phyloP scores from a whole-genome alignment of 2,113 vertebrate species.

The Percina caprodes region DNA sequence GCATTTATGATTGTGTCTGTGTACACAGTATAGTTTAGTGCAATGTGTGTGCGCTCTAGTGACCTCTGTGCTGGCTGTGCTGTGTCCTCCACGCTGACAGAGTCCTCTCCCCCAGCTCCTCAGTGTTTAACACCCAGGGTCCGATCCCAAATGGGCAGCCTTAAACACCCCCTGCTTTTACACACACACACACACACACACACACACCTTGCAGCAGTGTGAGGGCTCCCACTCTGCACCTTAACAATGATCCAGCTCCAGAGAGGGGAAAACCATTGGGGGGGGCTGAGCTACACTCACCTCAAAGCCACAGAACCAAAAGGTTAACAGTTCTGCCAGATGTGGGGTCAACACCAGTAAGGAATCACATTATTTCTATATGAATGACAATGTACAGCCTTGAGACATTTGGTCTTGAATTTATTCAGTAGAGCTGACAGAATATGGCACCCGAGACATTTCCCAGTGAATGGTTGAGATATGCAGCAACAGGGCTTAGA shows the following conservation, averaged over 20 bases:
- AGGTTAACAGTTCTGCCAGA: slow-evolving; percentile 78
- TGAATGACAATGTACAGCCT: slow-evolving; percentile 75
- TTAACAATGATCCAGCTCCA: slow-evolving; percentile 60
- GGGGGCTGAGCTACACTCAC: slow-evolving; percentile 63
- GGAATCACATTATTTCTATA: slow-evolving; percentile 76
- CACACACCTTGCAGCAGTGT: slow-evolving; percentile 29
- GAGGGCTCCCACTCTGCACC: slow-evolving; percentile 55
- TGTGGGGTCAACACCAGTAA: slow-evolving; percentile 69
- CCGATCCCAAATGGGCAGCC: slow-evolving; percentile 71
- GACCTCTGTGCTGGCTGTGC: slow-evolving; percentile 70
- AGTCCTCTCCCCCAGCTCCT: slow-evolving; percentile 73
- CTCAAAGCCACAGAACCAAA: slow-evolving; percentile 67
- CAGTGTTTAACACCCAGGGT: slow-evolving; percentile 78
- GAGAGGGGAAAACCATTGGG: slow-evolving; percentile 61
- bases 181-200: slow-evolving; percentile 37
- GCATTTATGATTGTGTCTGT: slow-evolving; percentile 13
- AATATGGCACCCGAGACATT: slow-evolving; percentile 65
- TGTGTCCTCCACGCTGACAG: slow-evolving; percentile 77
- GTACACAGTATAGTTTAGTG: not conserved
- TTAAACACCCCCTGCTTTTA: slow-evolving; percentile 74
- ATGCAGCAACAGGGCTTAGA: slow-evolving; percentile 59
- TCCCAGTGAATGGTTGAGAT: slow-evolving; percentile 61
- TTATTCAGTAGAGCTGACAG: slow-evolving; percentile 75
- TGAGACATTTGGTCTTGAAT: slow-evolving; percentile 77
- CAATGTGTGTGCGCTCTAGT: slow-evolving; percentile 36